Conservation (phyloP, 2,797 vertebrate species). For the Malacoctenus gilli region DNA sequence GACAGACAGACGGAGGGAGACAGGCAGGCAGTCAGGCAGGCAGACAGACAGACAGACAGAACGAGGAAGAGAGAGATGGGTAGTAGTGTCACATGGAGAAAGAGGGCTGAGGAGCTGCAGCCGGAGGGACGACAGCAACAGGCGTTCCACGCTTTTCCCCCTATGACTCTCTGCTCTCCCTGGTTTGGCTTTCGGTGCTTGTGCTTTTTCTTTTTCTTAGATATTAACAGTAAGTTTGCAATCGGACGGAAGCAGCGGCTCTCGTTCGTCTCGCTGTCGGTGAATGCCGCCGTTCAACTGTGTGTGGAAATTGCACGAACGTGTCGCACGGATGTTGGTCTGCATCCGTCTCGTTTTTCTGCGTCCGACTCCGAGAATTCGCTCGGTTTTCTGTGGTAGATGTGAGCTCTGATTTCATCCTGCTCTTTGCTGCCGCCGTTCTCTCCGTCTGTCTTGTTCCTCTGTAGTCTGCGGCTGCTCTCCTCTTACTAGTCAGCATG, state of each 20-base stretch:
- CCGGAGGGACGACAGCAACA: conserved; percentile 67
- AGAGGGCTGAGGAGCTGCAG: conserved; percentile 56
- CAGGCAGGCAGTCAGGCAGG: conserved; percentile 13
- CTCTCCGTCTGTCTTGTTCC: conserved; percentile 22
- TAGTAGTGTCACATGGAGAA: conserved; percentile 67
- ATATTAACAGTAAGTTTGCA: conserved; percentile 32
- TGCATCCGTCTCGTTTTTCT: conserved; percentile 8
- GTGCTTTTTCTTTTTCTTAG: conserved; percentile 27
- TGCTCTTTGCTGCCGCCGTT: no score
- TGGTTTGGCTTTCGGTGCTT: conserved; percentile 37
- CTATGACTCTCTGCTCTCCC: conserved; percentile 57
- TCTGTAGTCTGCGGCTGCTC: conserved; percentile 24
- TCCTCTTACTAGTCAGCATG: conserved; percentile 28
- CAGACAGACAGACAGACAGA: background rate
- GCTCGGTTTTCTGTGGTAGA: no score
- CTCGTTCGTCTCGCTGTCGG: conserved; percentile 10
- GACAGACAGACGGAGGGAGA: conserved; percentile 15
- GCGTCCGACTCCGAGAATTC: conserved; percentile 1
- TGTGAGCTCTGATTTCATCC: no score
- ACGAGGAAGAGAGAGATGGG: conserved; percentile 44
- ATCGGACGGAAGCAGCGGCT: conserved; percentile 45
- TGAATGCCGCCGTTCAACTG: conserved; percentile 27
- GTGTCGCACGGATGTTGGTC: conserved; percentile 41
- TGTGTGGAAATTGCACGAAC: conserved; percentile 30
- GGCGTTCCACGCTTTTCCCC: conserved; percentile 72